Conservation (phyloP, 2,888 invertebrate genomes). For the Chloromyia formosa region DNA sequence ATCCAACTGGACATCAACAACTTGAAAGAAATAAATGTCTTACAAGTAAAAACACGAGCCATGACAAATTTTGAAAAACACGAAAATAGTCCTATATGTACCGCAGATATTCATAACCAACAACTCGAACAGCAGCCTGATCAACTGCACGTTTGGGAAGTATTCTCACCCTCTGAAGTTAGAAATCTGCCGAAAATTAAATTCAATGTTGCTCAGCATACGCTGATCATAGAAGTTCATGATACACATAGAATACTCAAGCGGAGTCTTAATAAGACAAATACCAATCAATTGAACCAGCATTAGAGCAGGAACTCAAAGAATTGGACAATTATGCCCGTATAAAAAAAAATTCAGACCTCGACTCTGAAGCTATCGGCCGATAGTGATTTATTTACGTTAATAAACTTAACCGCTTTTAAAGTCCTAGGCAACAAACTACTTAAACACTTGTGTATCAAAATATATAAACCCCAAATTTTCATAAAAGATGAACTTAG, state of each 20-base stretch:
- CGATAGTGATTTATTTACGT: neutral
- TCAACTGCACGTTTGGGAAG: constrained; percentile 37
- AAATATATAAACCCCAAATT: neutral
- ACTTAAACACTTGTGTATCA: neutral
- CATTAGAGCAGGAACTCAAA: constrained; percentile 13
- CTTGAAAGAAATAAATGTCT: constrained; percentile 2
- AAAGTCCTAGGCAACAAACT: neutral
- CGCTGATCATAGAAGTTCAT: neutral
- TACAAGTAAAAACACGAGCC: constrained; percentile 24
- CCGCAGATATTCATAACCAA: neutral
- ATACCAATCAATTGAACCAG: constrained; percentile 5
- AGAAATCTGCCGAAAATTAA: neutral
- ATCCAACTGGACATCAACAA: constrained; percentile 44
- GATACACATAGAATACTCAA: neutral
- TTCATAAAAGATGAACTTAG: neutral
- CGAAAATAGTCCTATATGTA: neutral
- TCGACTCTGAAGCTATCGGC: neutral
- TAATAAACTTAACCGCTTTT: constrained; percentile 1
- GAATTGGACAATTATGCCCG: neutral
- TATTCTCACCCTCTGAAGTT: constrained; percentile 11
- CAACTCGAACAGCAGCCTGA: neutral
- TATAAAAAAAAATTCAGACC: neutral
- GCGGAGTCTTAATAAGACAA: neutral
- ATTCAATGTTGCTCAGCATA: neutral
- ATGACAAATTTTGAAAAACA: constrained; percentile 4